phyloP scores from a whole-genome alignment of 2,113 vertebrate species.

The Emberiza fucata region DNA sequence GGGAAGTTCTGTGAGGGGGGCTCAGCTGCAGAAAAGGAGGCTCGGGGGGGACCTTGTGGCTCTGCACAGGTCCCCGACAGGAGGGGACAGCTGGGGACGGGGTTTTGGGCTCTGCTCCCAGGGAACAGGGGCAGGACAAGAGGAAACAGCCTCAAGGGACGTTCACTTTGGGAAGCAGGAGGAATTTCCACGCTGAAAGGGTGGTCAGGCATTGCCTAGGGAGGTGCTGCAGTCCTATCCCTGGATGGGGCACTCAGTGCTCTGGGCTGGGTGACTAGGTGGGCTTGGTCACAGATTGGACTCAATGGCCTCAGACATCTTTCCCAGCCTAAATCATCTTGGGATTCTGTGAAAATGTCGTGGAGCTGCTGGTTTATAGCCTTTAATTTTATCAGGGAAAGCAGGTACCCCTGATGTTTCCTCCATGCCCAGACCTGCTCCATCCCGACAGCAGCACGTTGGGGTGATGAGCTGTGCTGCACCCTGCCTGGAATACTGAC shows the following conservation, averaged over 20 bases:
- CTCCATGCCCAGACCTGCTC: fast-evolving
- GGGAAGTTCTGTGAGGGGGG: neutral
- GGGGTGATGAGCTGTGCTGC: neutral
- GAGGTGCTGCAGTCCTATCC: neutral
- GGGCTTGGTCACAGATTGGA: neutral
- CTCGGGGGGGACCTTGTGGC: neutral
- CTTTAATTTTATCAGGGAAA: neutral
- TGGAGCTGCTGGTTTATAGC: neutral
- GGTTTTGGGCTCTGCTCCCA: neutral
- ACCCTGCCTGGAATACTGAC: neutral
- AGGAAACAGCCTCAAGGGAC: neutral
- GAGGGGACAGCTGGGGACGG: fast-evolving
- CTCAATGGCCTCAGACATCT: fast-evolving
- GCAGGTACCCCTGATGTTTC: neutral
- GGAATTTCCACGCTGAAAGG: neutral
- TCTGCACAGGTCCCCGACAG: neutral
- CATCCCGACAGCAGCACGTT: fast-evolving
- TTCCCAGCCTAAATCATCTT: neutral
- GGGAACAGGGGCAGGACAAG: neutral
- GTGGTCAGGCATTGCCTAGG: no score
- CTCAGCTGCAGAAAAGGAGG: neutral
- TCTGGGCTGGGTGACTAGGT: neutral
- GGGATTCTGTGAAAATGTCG: neutral
- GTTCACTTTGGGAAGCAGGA: neutral
- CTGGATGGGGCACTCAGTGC: neutral